phyloP scores from a whole-genome alignment of 1,140 invertebrate species.

The Melipona quadrifasciata region DNA sequence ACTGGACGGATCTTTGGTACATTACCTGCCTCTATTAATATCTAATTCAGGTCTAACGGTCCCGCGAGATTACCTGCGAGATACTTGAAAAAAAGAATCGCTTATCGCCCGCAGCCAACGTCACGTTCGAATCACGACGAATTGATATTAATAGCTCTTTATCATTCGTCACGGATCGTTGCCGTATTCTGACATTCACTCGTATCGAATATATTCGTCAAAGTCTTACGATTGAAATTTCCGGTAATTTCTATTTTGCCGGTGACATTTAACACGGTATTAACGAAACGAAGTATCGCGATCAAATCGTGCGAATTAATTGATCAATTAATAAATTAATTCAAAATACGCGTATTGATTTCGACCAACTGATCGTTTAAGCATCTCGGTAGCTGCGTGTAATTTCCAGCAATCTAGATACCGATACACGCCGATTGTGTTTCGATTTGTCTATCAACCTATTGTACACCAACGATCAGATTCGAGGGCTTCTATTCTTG shows the following conservation, averaged over 20 bases:
- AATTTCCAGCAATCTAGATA: conserved; percentile 1
- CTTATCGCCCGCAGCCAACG: neutral
- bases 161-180: neutral
- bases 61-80: neutral
- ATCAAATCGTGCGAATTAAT: no score
- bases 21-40: neutral
- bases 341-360: neutral
- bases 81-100: neutral
- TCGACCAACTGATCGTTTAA: neutral
- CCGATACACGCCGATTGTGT: neutral
- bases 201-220: neutral
- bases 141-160: neutral
- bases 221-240: neutral
- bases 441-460: conserved; percentile 51
- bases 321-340: neutral
- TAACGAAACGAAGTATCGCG: neutral
- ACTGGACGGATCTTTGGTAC: neutral
- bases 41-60: neutral
- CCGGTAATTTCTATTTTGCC: neutral
- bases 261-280: neutral
- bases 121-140: neutral
- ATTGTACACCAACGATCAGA: conserved; percentile 30
- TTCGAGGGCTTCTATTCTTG: conserved; percentile 30
- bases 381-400: neutral
- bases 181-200: no score